These are phyloP conservation scores for Lutjanus argentimaculatus DNA, from an alignment of 2,797 vertebrate genomes.

Conservation along the genomic window DNA sequence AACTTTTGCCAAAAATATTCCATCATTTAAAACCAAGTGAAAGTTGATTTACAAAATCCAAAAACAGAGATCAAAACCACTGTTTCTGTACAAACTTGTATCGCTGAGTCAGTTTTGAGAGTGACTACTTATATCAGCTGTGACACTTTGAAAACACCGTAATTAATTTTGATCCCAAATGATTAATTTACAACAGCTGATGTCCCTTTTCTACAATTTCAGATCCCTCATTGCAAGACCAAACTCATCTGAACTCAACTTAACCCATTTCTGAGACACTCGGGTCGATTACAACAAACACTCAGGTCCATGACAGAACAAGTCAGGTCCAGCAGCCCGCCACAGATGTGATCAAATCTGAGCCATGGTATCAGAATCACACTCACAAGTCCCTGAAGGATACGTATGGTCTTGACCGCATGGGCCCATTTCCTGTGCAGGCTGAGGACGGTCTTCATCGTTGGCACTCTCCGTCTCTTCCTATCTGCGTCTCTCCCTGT, in stretches of 20 bases:
- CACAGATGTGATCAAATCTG: constrained; percentile 30
- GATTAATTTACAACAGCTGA: background rate
- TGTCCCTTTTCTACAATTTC: constrained; percentile 14
- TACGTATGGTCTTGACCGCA: constrained; percentile 91
- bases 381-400: constrained; percentile 94
- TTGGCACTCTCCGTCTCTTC: constrained; percentile 33
- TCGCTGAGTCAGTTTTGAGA: background rate
- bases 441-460: constrained; percentile 90
- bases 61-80: background rate
- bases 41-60: constrained; percentile 3
- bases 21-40: background rate
- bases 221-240: constrained; percentile 4
- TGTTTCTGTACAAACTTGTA: background rate
- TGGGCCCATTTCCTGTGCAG: constrained; percentile 93
- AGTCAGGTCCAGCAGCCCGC: constrained; percentile 12
- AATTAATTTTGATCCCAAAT: background rate
- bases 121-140: background rate
- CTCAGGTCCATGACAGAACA: background rate
- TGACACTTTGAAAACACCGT: background rate
- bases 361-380: constrained; percentile 24
- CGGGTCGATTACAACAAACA: background rate
- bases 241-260: constrained; percentile 9
- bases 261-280: background rate
- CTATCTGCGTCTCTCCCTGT: constrained; percentile 57
- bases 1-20: constrained; percentile 1